Evolutionary conservation across 92 coral and sea anemone species (phyloP), one percentile per base, ranked within the genome.

Genomic region (Epizoanthus stellaris): DNA sequence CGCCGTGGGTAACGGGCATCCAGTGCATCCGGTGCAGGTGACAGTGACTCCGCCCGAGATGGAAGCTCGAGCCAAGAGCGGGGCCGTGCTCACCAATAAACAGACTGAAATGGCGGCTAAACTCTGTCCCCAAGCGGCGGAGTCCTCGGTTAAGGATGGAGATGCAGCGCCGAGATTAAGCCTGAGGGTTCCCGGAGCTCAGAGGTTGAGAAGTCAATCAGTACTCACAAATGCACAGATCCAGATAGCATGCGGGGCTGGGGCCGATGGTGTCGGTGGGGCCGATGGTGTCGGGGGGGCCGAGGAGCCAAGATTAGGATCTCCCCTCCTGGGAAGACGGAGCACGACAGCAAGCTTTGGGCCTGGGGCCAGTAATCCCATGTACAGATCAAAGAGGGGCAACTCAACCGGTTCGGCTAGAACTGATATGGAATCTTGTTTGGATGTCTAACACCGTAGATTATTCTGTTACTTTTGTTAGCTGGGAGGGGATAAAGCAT

Each of bases 201-300:
- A 63, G 13, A 36, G 70, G 57, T 36, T 63, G 59, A 42, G 83
- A 79, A 79, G 83, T 39, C 83, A 79, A 23, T 79, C 83, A 21
- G 83, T 79, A 39, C 61, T 79, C n/a, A 79, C 83, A 6, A 79
- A 79, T 8, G 72, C 83, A 21, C 83, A 79, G 39, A 79, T 79
- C 53, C 83, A 62, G 30, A 70, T 70, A 10, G 83, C 83, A 1
- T 79, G 52, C 17, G 42, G 65, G 16, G 73, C 83, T 6, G 83
- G 71, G 45, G 71, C 58, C 4, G 60, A 79, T 14, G 60, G 62
- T 14, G 71, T 58, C 8, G 10, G 13, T 0, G 56, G 14, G 56
- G 73, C 62, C 54, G 65, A 79, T 14, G 60, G 62, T 14, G 71
- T 58, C 8, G 10, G 13, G 3, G 56, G 14, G 56, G 73, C 62